Base-by-base conservation (phyloP, 2,797 vertebrate species). In the Oryzias sinensis region DNA sequence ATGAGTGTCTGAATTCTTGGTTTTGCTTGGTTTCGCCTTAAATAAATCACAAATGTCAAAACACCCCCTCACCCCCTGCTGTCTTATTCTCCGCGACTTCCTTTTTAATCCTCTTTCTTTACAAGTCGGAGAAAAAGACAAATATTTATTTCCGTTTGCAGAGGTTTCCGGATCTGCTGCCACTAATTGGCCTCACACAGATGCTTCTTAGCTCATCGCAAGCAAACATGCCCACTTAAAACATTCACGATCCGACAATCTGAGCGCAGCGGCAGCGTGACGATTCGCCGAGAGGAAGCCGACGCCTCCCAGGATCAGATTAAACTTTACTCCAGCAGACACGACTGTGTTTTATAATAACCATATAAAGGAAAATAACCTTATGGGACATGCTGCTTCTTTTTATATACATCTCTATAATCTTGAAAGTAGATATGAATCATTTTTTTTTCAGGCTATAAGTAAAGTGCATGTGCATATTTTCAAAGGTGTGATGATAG, bases 181-280 rank as follows among this genome's bases (percentile, higher is more conserved):
- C 42, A 50, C 83, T 90, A 88, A 85, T 86, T 85, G 85, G 82
- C 82, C 81, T 77, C 68, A 15, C 63, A 77, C n/a, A 77, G 77
- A 79, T 80, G 78, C n/a, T n/a, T n/a, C n/a, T 78, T 68, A 68
- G 76, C 70, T 77, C 67, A 17, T 66, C 59, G 77, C 48, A 51
- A 66, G 64, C 72, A 80, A 85, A 81, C 74, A 66, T 75, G 79
- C 69, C 82, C 77, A n/a, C n/a, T n/a, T 77, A 60, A 85, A 86
- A 88, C 68, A 81, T 87, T 85, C 68, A 81, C 69, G 78, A 83
- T 89, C 82, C 87, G 87, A 86, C 79, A 67, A 48, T 37, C 65
- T 70, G 70, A 56, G 49, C 59, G 48, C 49, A 2, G 27, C 33
- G 42, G 61, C 8, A 44, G 47, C 20, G 29, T 84, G 73, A 79